Base-by-base conservation (phyloP, 2,888 invertebrate genomes). In the Sipha maydis region DNA sequence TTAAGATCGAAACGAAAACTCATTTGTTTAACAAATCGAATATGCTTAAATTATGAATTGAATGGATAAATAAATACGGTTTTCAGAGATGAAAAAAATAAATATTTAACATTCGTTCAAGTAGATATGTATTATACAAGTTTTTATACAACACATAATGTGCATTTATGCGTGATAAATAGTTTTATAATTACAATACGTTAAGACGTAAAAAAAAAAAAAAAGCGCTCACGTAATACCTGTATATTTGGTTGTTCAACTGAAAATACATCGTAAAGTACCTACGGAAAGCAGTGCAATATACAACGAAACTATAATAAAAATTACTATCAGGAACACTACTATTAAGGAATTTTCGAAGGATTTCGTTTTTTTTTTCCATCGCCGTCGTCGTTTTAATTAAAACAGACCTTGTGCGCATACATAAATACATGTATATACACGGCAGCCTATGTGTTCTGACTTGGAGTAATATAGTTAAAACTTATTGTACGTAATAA, bases 401-500 rank as follows among this genome's bases (percentile, higher is more conserved):
- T 83, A 83, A 71, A 71, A 67, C 80, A 61, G 17, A 61, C 80
- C 61, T 61, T 67, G 80, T 61, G 25, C 34, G 34, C n/a, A 48
- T 41, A n/a, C n/a, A n/a, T n/a, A n/a, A n/a, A n/a, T n/a, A n/a
- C n/a, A 41, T 11, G 11, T 41, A 41, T 41, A 8, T 41, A 41
- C 41, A 41, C 83, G 25, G 34, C 41, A 21, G 34, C n/a, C 31
- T 21, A 14, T 38, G 4, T n/a, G 19, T 76, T 73, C 4, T 8
- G 21, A 76, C 38, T 67, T 21, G 21, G 28, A 14, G 48, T 82
- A 67, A 54, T 34, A 54, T 41, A 41, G 31, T 48, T 8, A 28
- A 82, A 71, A 69, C 34, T 48, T 31, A 82, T 67, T 80, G 38
- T 75, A 71, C 61, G 61, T 48, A 48, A 71, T 79, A 79, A 79